Conservation (phyloP, 2,888 invertebrate species). For the Melanostoma scalare region DNA sequence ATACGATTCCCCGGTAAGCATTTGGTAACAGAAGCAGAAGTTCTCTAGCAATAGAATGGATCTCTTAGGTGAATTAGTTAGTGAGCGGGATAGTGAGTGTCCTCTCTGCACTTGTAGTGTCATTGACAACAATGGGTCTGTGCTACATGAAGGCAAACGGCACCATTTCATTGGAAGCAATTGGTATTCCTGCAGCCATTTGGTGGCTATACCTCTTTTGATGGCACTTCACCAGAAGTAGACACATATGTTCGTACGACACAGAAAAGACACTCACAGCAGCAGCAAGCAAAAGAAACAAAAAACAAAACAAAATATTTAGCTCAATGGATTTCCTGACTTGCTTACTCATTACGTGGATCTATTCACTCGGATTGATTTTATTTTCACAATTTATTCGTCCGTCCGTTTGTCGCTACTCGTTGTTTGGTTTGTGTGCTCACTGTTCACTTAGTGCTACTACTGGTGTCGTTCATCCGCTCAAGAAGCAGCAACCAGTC, state of each 20-base stretch:
- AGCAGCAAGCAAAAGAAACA: not conserved
- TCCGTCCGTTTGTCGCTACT: slow-evolving; percentile 37
- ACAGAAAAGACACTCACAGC: slow-evolving; percentile 26
- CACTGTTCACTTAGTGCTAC: slow-evolving; percentile 2
- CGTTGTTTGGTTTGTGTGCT: slow-evolving; percentile 7
- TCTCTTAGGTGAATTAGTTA: not conserved
- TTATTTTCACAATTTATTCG: slow-evolving; percentile 69
- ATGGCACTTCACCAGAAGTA: slow-evolving; percentile 60
- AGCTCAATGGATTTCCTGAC: slow-evolving; percentile 73
- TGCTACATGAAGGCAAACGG: slow-evolving; percentile 34
- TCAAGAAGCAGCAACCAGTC: slow-evolving; percentile 35
- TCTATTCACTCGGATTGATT: slow-evolving; percentile 65
- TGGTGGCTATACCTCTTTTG: slow-evolving; percentile 52
- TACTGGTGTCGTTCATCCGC: slow-evolving; percentile 53
- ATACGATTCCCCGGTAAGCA: slow-evolving; percentile 37
- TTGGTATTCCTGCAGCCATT: slow-evolving; percentile 61
- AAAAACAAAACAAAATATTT: slow-evolving; percentile 60
- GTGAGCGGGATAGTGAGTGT: not conserved
- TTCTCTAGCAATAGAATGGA: not conserved
- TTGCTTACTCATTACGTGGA: slow-evolving; percentile 70
- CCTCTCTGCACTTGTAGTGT: slow-evolving; percentile 39
- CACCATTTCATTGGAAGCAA: slow-evolving; percentile 60
- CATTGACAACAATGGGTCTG: slow-evolving; percentile 35
- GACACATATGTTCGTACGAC: slow-evolving; percentile 26
- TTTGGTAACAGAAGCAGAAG: slow-evolving; percentile 19